A percentile compares a stretch with the other conserved stretches of the same genome.
phyloP scores from a whole-genome alignment of 2,888 invertebrate genomes.

The Drosophila melanosoma region DNA sequence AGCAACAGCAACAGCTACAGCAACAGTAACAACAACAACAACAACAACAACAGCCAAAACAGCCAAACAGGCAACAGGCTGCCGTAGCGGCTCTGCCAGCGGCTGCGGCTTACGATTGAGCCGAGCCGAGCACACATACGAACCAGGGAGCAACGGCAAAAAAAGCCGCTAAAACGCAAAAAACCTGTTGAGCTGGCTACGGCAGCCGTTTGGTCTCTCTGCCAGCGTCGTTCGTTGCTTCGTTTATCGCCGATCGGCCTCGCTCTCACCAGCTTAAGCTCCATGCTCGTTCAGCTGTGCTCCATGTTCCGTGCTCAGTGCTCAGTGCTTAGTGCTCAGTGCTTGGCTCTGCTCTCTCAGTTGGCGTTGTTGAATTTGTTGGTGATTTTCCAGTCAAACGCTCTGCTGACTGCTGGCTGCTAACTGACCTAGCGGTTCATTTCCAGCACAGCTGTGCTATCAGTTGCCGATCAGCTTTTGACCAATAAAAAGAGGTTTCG shows the following conservation, averaged over 20 bases:
- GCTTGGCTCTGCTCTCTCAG: constrained; percentile 14
- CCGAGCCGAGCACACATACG: constrained; percentile 54
- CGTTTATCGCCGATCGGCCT: constrained; percentile 62
- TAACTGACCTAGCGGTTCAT: constrained; percentile 78
- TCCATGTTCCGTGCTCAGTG: constrained; percentile 13
- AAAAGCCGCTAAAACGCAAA: constrained; percentile 74
- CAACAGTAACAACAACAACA: constrained; percentile 43
- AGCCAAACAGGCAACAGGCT: constrained; percentile 55
- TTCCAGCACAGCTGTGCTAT: constrained; percentile 79
- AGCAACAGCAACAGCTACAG: constrained; percentile 69
- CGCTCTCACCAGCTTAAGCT: constrained; percentile 23
- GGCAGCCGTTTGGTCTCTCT: constrained; percentile 53
- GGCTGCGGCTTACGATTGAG: constrained; percentile 48
- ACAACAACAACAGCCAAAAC: constrained; percentile 46
- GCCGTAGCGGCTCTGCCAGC: constrained; percentile 26
- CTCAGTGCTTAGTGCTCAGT: not conserved
- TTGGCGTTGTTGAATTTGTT: constrained; percentile 65
- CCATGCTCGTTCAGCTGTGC: constrained; percentile 9
- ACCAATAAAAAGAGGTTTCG: constrained; percentile 80
- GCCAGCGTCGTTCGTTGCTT: constrained; percentile 79
- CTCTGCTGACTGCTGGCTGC: constrained; percentile 28
- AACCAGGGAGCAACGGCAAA: constrained; percentile 70
- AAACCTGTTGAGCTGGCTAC: constrained; percentile 72
- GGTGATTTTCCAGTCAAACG: constrained; percentile 72
- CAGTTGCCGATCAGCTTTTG: constrained; percentile 79